Base-by-base conservation (phyloP, 2,113 vertebrate genomes). In the Microcebus griseorufus region DNA sequence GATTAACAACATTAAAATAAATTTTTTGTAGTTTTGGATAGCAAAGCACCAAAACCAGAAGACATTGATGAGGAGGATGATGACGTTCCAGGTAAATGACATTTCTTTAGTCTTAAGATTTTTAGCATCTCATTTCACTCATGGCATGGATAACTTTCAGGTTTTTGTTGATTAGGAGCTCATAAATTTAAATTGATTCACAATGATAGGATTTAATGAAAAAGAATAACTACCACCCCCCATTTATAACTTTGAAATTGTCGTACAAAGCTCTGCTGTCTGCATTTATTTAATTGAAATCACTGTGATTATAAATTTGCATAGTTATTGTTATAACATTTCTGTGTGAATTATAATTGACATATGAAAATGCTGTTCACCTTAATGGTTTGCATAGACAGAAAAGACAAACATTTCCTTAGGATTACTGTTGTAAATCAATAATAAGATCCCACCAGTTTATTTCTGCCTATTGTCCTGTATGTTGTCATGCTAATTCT, bases 51-150 rank as follows among this genome's bases (percentile, higher is more conserved):
- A 92, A 99, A 99, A 98, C 99, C 99, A 96, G 99, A 99, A 98
- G 99, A 99, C 98, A 99, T 99, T 92, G 99, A 99, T 97, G 99
- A 99, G 98, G 99, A 99, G 97, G 99, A 99, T 97, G 99, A 99
- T 87, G 99, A 99, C 92, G 99, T 99, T 98, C 99, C 99, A 98
- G 99, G 99, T 99, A 98, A 85, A 97, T 92, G 70, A 58, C 89
- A 9, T 4, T 48, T 93, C 45, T 64, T 90, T 48, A 53, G 17
- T 51, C 84, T 92, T 73, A 55, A 79, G 53, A 55, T 84, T 90
- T 95, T 80, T 91, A 82, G 83, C 23, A 88, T 85, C 64, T 92
- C 69, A 48, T 93, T 92, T 97, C 53, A 86, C 13, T 95, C 39
- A 70, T 4, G 83, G 17, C 39, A 75, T 76, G 81, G 34, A 73